Evolutionary conservation across 2,113 vertebrate species (phyloP), one percentile per base, ranked within the genome.

Genomic region (Cebidichthys violaceus): DNA sequence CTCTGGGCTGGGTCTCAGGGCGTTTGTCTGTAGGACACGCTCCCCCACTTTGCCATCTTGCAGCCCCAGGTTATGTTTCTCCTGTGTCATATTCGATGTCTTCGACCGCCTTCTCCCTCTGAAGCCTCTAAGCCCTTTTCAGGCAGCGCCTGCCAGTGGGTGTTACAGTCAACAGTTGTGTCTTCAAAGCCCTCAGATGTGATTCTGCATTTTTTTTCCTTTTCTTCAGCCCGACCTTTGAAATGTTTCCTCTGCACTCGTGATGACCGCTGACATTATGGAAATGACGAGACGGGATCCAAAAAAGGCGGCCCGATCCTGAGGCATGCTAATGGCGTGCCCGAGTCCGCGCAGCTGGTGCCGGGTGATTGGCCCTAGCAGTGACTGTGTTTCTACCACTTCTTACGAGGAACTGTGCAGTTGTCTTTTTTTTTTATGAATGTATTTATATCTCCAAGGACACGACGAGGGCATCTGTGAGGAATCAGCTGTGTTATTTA

Each of bases 181-280:
- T 77, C 72, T 71, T 83, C 55, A 79, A 64, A 79, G 45, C 27
- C 54, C 50, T 72, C 65, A 66, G 65, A 83, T 83, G 78, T 59
- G 71, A 90, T 70, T 89, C 68, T 81, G 70, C 45, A 33, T 20
- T 22, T 50, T 50, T 75, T 73, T 84, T 77, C n/a, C 54, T 75
- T 52, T 79, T 71, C 65, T 60, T 81, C 72, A 75, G 61, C 59
- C 59, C 43, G 52, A 29, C 57, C 77, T 74, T 67, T 72, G 85
- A 74, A 87, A 77, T 31, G 57, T 70, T 86, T 55, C 33, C 69
- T 70, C 11, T 74, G 69, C 67, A 54, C 77, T 81, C 81, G 57
- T 9, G 67, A 71, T 83, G 88, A 83, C 87, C 75, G 24, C 72
- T 87, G 86, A 77, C 79, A 88, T 87, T 87, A 86, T 87, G 84